Percentiles rank a stretch among this genome's conserved stretches.
Conservation (phyloP, 2,888 invertebrate genomes). For the Trilocha varians region DNA sequence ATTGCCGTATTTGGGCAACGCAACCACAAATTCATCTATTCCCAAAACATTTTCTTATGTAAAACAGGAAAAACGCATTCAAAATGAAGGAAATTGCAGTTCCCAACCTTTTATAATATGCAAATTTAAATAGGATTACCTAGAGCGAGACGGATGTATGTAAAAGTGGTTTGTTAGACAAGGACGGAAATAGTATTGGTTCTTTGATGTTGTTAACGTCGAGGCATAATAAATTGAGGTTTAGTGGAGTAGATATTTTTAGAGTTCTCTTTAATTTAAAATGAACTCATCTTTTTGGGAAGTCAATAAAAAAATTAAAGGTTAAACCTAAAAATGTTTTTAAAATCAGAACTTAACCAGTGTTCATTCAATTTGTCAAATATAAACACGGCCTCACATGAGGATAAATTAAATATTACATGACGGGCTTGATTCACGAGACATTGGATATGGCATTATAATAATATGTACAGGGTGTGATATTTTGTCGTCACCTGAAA, state of each 20-base stretch:
- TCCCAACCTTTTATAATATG: constrained; percentile 41
- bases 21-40: no score
- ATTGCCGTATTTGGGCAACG: no score
- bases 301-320: no score
- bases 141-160: constrained; percentile 17
- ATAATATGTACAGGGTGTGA: no score
- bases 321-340: no score
- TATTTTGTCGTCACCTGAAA: no score
- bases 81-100: constrained; percentile 43
- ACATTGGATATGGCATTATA: constrained; percentile 8
- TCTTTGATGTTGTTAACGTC: constrained; percentile 26
- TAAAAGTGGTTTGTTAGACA: constrained; percentile 6
- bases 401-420: constrained; percentile 55
- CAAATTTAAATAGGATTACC: constrained; percentile 49
- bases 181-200: constrained; percentile 14
- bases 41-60: constrained; percentile 25
- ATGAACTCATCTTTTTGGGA: no score
- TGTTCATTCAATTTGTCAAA: constrained; percentile 45
- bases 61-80: constrained; percentile 38
- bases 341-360: constrained; percentile 18
- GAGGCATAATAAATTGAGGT: constrained; percentile 23
- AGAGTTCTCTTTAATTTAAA: no score
- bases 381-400: constrained; percentile 41
- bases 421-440: constrained; percentile 15
- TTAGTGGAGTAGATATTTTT: constrained; percentile 11